Evolutionary conservation across 1,140 invertebrate species (phyloP), one percentile per base, ranked within the genome.

Genomic region (Coelopa frigida): DNA sequence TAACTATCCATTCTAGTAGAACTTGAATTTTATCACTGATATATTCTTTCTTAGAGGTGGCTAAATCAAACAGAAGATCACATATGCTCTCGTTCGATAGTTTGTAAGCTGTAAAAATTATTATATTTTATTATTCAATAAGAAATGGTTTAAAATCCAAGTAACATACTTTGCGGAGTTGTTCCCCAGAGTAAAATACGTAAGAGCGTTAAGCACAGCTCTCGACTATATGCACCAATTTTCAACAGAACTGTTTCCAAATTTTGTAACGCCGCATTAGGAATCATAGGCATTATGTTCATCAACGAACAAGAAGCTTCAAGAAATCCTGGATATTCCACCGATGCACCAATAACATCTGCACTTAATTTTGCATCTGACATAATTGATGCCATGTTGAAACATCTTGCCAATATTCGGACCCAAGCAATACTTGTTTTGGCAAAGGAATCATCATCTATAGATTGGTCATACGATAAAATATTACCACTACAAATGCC

Each of bases 21-120:
- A 66, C 59, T 4, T 57, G 54, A 24, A 69, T 57, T 14, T 76
- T 74, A 39, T 73, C 71, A 48, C 66, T 54, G 10, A 71, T 72
- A 49, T 68, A 73, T 11, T 62, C 68, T 58, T 77, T 74, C 51
- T 73, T 71, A 3, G 72, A 66, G 3, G 77, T 80, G 52, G 87
- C 89, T 17, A 91, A 70, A 59, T 86, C 80, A 54, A 84, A 84
- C 15, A 90, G 70, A 33, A 91, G 72, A 70, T 87, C 86, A 51
- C 88, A 85, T 14, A 88, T 83, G 22, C 85, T 81, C 58, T 87
- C 83, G 44, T 63, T 69, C 24, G 62, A 63, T 0, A 67, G 57
- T 32, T 65, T 63, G 26, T 68, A 69, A 5, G 59, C 65, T 68
- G 43, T 2, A 51, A 46, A 26, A 38, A 21, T 17, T 14, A 33